Conservation (phyloP, 2,113 vertebrate species). For the Ageneiosus marmoratus region DNA sequence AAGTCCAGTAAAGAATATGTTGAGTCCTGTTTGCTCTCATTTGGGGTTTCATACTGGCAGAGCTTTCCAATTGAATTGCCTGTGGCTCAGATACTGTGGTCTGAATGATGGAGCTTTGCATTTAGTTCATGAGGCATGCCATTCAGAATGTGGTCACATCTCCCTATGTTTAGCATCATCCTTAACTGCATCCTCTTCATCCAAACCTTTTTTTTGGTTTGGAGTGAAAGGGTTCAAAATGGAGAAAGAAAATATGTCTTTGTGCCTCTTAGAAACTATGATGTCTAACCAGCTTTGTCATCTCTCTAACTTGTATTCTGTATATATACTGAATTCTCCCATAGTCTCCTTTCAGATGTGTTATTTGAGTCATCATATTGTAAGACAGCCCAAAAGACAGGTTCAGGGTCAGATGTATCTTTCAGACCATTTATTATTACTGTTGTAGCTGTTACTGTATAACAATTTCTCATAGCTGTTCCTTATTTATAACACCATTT, state of each 20-base stretch:
- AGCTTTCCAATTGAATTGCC: constrained; percentile 47
- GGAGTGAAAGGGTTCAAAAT: constrained; percentile 40
- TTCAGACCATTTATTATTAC: not conserved
- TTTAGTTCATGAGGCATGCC: constrained; percentile 52
- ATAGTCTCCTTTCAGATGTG: not conserved
- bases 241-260: not conserved
- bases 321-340: not conserved
- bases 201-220: constrained; percentile 51
- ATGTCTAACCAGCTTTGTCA: constrained; percentile 31
- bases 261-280: constrained; percentile 14
- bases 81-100: constrained; percentile 51
- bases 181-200: constrained; percentile 48
- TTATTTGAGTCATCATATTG: not conserved
- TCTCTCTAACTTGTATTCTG: constrained; percentile 11
- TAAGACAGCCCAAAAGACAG: not conserved
- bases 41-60: constrained; percentile 48
- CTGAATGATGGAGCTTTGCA: constrained; percentile 50
- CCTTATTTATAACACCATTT: not conserved
- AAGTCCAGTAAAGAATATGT: constrained; percentile 39
- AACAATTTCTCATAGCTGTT: not conserved
- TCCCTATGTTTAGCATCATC: constrained; percentile 54
- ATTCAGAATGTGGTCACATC: constrained; percentile 51
- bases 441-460: not conserved
- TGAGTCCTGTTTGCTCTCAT: constrained; percentile 47
- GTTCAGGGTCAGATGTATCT: not conserved